Conservation (phyloP, 2,113 vertebrate genomes). For the Nerophis lumbriciformis region DNA sequence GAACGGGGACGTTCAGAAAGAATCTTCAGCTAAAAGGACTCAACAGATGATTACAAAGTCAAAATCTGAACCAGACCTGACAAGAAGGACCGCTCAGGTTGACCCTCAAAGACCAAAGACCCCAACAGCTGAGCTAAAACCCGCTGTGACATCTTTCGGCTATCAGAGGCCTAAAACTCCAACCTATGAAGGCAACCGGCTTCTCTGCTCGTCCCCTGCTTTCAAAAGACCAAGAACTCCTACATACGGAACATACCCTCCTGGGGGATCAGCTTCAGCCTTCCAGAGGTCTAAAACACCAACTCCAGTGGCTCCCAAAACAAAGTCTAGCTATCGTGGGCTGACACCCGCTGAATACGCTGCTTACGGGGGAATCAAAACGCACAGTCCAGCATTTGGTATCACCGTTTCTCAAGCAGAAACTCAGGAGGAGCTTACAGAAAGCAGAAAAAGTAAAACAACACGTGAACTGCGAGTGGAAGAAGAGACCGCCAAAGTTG, state of each 20-base stretch:
- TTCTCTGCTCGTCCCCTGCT: conserved; percentile 37
- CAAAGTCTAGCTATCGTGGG: conserved; percentile 65
- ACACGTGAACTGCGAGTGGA: conserved; percentile 26
- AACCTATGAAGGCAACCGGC: conserved; percentile 47
- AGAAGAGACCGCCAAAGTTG: conserved; percentile 24
- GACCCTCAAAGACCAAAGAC: conserved; percentile 21
- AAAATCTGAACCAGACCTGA: conserved; percentile 39
- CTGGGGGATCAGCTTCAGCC: conserved; percentile 30
- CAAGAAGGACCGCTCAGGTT: conserved; percentile 14
- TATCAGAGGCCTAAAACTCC: conserved; percentile 55
- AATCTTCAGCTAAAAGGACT: conserved; percentile 21
- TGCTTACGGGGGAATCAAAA: conserved; percentile 69
- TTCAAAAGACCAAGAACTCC: conserved; percentile 62
- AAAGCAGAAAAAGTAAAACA: conserved; percentile 18
- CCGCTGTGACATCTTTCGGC: conserved; percentile 10
- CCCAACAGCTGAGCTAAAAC: conserved; percentile 19
- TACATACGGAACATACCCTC: conserved; percentile 29
- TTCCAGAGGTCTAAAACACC: conserved; percentile 66
- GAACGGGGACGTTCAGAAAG: conserved; percentile 50
- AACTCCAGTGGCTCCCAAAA: conserved; percentile 45
- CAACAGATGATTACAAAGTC: conserved; percentile 37
- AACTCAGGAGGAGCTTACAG: conserved; percentile 34
- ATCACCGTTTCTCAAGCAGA: conserved; percentile 25
- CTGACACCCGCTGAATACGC: conserved; percentile 70
- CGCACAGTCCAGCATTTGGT: conserved; percentile 59